These are phyloP conservation scores for Acanthosepion lycidas DNA, from an alignment of 2,888 invertebrate species.

Conservation along the genomic window DNA sequence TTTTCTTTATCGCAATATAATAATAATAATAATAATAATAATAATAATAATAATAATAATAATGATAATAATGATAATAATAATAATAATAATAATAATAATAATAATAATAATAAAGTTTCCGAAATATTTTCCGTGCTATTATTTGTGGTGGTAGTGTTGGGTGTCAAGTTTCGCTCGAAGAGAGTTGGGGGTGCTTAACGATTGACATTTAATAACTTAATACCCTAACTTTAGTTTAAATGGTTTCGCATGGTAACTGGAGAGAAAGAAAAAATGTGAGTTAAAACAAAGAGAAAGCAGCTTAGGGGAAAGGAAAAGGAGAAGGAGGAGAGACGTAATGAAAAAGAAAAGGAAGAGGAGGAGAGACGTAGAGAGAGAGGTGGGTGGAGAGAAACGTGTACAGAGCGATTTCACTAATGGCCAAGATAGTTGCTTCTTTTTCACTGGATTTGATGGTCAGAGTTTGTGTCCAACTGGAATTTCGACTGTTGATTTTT, in stretches of 20 bases:
- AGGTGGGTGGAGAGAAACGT: neutral
- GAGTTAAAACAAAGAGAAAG: no score
- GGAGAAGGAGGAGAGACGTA: neutral
- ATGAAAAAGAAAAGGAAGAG: neutral
- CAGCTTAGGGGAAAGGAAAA: neutral
- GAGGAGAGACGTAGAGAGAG: neutral
- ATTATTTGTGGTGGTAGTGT: neutral
- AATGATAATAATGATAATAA: no score
- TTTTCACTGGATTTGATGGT: no score
- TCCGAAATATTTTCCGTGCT: neutral
- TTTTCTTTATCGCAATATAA: neutral
- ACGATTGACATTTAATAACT: neutral
- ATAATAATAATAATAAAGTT: neutral
- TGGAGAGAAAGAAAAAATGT: neutral
- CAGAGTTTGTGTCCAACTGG: no score
- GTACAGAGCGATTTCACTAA: no score
- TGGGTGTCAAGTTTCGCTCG: neutral
- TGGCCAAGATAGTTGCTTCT: no score
- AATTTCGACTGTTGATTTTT: no score
- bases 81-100: neutral
- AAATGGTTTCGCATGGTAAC: neutral
- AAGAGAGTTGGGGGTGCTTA: neutral
- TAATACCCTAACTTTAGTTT: neutral
- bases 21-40: neutral
- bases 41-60: neutral